Evolutionary conservation across 2,113 vertebrate genomes (phyloP), one percentile per base, ranked within the genome.

Genomic region (Phoxinus phoxinus): DNA sequence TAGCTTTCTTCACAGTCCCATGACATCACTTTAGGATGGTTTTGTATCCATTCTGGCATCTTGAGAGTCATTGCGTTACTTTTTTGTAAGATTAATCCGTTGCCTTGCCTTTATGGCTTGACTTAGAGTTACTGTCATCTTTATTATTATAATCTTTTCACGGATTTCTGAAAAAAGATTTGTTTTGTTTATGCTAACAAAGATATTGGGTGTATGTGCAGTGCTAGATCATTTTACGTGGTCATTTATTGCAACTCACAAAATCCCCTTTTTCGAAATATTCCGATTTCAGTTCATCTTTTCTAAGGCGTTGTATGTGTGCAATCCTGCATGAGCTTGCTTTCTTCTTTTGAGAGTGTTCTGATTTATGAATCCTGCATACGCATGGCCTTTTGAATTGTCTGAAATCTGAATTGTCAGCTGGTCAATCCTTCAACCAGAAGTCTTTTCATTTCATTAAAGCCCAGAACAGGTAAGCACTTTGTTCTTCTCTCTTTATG

Each of bases 1-100:
- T 93, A 90, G 91, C 94, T 91, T 95, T 90, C 90, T 74, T 84
- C 58, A 32, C 48, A 51, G 51, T 72, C 30, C 37, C 44, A 88
- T 35, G 30, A 25, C 73, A 56, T 79, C 53, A 27, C 37, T 69
- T 56, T 37, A n/a, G 65, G 53, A 78, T 37, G 30, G 69, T 61
- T 59, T 53, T 48, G 41, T 9, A 75, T 84, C 35, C 46, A 61
- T 84, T 87, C 73, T 84, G 75, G 23, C 30, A 37, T 30, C 30
- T 35, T 35, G 1, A 15, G 21, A 35, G 48, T 23, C 23, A 56
- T 23, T 56, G 53, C 53, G 21, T 56, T 56, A 21, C 4, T 17
- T 56, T 56, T 56, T 56, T 23, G 19, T 23, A 56, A 56, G 19
- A 23, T 56, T 21, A 21, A 56, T 56, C 19, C 23, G 53, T 8